Evolutionary conservation across 2,113 vertebrate species (phyloP), one percentile per base, ranked within the genome.

Genomic region (Anoura caudifer): DNA sequence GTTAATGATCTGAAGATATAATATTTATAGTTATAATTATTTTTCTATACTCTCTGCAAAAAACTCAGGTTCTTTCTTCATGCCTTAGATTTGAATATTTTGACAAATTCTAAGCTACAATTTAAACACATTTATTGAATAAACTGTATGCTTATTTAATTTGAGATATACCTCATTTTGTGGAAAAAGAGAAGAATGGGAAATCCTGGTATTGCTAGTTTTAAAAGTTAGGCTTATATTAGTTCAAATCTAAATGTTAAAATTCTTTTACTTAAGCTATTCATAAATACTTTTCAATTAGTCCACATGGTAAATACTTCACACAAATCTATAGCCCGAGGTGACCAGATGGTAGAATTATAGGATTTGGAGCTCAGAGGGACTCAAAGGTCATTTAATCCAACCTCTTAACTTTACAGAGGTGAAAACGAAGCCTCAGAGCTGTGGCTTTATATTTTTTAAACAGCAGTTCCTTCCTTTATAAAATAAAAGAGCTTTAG

Each of bases 341-440:
- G 52, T 82, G 81, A 96, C 72, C 82, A 91, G 87, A 92, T 92
- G 41, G 72, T 86, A 95, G 92, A 94, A 93, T 92, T 93, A 95
- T 12, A 82, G 93, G 73, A 77, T 97, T 50, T 90, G 67, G 56
- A 94, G 43, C 41, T 97, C 43, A 24, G 31, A 83, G 59, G 4
- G 45, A 69, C 81, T 28, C 81, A 89, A 54, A 52, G 52, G 47
- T 92, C 67, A 45, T 90, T 95, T 87, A 96, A 92, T 94, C 79
- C 43, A 90, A 79, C 77, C 47, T 92, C 28, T 90, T 97, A 95
- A 87, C 59, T 91, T 88, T 83, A 63, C 43, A n/a, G 47, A 93
- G 73, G 28, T 94, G 24, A 91, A 95, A 95, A 85, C 15, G 56
- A 79, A 90, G 69, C 50, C 69, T 77, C 33, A 77, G 50, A 90